Conservation (phyloP, 2,888 invertebrate genomes). For the Cephus spinipes region DNA sequence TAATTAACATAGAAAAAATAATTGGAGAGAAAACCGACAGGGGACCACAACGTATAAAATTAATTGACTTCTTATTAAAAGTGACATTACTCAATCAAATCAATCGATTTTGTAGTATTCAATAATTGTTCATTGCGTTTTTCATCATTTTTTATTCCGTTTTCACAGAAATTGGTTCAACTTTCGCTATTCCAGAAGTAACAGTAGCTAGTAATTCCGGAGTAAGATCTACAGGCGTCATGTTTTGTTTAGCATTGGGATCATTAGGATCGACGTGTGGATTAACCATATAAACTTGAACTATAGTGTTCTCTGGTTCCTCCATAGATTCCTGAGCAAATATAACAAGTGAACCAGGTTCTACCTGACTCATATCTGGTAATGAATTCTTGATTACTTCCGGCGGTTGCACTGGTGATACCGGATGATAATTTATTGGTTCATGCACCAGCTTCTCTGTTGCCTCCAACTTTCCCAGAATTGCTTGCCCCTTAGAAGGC, state of each 20-base stretch:
- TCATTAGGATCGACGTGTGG: constrained; percentile 46
- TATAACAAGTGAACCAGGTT: constrained; percentile 70
- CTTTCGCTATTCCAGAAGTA: constrained; percentile 40
- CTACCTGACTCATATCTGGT: constrained; percentile 53
- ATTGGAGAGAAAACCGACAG: not conserved
- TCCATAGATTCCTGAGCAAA: constrained; percentile 65
- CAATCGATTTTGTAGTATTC: not conserved
- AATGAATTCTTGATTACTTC: constrained; percentile 40
- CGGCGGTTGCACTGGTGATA: constrained; percentile 4
- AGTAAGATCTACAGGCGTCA: constrained; percentile 58
- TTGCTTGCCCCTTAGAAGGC: constrained; percentile 1
- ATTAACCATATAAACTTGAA: constrained; percentile 69
- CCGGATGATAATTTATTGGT: constrained; percentile 4
- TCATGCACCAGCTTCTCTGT: not conserved
- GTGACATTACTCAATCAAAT: too few species aligned
- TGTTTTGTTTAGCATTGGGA: constrained; percentile 44
- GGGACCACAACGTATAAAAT: too few species aligned
- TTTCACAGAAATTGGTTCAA: constrained; percentile 29
- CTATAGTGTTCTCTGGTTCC: constrained; percentile 63
- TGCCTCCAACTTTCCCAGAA: not conserved
- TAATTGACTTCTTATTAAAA: too few species aligned
- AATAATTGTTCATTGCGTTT: not conserved
- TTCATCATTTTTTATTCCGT: not conserved
- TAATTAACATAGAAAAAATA: not conserved
- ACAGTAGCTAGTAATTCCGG: constrained; percentile 61